Evolutionary conservation across 2,888 invertebrate species (phyloP).

Genomic region (Rotaria socialis): DNA sequence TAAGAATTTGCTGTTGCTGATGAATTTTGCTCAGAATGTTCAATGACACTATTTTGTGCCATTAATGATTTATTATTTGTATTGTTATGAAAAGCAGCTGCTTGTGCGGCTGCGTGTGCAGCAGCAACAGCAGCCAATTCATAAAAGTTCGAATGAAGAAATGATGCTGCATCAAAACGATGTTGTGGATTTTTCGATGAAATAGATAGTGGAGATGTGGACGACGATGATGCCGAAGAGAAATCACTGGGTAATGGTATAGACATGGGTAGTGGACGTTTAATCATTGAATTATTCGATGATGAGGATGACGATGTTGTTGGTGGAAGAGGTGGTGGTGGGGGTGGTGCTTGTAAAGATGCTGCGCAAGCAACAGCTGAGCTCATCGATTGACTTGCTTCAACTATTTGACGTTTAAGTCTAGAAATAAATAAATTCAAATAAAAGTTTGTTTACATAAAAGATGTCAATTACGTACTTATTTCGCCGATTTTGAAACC

Average conservation of each 20-base stretch:
- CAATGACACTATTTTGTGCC: background rate
- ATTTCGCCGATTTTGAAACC: conserved; percentile 60
- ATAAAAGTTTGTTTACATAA: background rate
- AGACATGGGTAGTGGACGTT: conserved; percentile 28
- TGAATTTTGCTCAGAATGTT: background rate
- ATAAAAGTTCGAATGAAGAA: conserved; percentile 23
- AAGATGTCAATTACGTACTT: conserved; percentile 48
- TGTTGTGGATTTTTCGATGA: background rate
- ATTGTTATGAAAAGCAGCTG: conserved; percentile 14
- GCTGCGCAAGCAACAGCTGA: background rate
- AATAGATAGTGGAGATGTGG: background rate
- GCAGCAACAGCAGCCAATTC: conserved; percentile 16
- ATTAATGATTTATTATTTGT: background rate
- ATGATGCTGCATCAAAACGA: background rate
- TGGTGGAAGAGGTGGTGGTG: background rate
- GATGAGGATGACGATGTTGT: background rate
- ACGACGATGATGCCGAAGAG: background rate
- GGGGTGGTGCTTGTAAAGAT: background rate
- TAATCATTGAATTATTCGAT: background rate
- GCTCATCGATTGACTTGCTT: conserved; percentile 21
- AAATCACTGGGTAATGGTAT: conserved; percentile 29
- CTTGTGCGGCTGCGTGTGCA: background rate
- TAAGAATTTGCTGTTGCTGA: background rate
- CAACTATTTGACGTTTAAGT: conserved; percentile 35
- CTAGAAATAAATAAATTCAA: background rate